Conservation (phyloP, 2,888 invertebrate genomes). For the Eupithecia centaureata region DNA sequence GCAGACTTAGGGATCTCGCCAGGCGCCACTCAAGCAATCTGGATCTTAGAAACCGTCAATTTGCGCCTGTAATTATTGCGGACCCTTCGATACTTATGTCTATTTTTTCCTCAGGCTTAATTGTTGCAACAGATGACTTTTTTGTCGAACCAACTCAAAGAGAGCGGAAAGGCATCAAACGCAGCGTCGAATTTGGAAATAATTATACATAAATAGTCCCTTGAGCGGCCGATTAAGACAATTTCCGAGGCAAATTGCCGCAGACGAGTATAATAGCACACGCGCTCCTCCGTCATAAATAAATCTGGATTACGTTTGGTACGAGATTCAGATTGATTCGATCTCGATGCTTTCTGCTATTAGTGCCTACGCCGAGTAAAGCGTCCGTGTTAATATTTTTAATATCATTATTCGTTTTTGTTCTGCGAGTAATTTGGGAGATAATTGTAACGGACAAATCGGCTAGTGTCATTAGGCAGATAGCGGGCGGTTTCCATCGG, state of each 20-base stretch:
- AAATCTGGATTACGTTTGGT: slow-evolving; percentile 84
- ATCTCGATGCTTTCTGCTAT: slow-evolving; percentile 81
- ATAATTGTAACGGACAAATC: slow-evolving; percentile 83
- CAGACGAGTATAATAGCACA: slow-evolving; percentile 84
- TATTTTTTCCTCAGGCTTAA: slow-evolving; percentile 80
- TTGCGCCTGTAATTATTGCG: slow-evolving; percentile 83
- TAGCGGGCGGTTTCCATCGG: slow-evolving; percentile 74
- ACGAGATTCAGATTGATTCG: slow-evolving; percentile 84
- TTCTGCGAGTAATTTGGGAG: slow-evolving; percentile 73
- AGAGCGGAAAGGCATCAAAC: slow-evolving; percentile 85
- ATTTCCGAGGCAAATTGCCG: slow-evolving; percentile 84
- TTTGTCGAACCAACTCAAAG: slow-evolving; percentile 83
- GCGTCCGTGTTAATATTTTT: slow-evolving; percentile 77
- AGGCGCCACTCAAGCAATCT: slow-evolving; percentile 75
- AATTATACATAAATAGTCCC: slow-evolving; percentile 85
- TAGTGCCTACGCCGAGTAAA: slow-evolving; percentile 77
- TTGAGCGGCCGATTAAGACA: slow-evolving; percentile 85
- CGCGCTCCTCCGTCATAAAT: slow-evolving; percentile 80
- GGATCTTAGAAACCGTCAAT: slow-evolving; percentile 81
- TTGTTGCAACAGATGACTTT: slow-evolving; percentile 85
- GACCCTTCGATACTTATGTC: slow-evolving; percentile 84
- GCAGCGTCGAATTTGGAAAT: slow-evolving; percentile 84
- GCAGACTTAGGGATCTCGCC: slow-evolving; percentile 66
- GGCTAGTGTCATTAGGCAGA: slow-evolving; percentile 77
- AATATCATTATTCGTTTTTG: slow-evolving; percentile 78